Evolutionary conservation across 2,888 invertebrate genomes (phyloP), one percentile per base, ranked within the genome.

Genomic region (Leuctra nigra): DNA sequence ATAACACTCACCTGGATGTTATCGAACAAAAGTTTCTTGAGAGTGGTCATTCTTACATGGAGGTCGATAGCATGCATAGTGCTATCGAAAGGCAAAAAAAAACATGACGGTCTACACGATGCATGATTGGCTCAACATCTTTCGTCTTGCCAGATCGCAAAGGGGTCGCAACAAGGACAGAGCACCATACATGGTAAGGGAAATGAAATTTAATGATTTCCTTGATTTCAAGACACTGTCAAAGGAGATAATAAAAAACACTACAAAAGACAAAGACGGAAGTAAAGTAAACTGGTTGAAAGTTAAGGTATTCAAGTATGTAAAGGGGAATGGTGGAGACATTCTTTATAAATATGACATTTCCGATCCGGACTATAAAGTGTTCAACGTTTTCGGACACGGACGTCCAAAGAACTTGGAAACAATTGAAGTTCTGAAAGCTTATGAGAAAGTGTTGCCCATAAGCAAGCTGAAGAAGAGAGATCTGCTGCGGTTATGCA

Each of bases 1-100:
- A 56, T 53, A 46, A 56, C 20, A 56, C 57, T 36, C 54, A 63
- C 47, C 52, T 67, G 18, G 38, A 61, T 7, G 52, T 61, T 11
- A 55, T 53, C 18, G 58, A 63, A 52, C 62, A 63, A 16, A 65
- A 64, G 16, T 64, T 65, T 61, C 59, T 65, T 46, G 65, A 66
- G 53, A 62, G 56, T 46, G 63, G 63, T 6, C 65, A 67, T 54
- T 59, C 59, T 16, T 59, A 59, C 44, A 66, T 64, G 62, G 63
- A 66, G 35, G 60, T 59, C 9, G 64, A 65, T 52, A 57, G 53
- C 13, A 66, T 66, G 65, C 64, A 65, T 41, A 61, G 59, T 57
- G 53, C 63, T 11, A 66, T 63, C 39, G 64, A 66, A 35, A 44
- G 38, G 24, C 56, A 59, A 48, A 63, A 14, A 38, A 38, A 38